Evolutionary conservation across 2,113 vertebrate species (phyloP).

Genomic region (Isichthys henryi): DNA sequence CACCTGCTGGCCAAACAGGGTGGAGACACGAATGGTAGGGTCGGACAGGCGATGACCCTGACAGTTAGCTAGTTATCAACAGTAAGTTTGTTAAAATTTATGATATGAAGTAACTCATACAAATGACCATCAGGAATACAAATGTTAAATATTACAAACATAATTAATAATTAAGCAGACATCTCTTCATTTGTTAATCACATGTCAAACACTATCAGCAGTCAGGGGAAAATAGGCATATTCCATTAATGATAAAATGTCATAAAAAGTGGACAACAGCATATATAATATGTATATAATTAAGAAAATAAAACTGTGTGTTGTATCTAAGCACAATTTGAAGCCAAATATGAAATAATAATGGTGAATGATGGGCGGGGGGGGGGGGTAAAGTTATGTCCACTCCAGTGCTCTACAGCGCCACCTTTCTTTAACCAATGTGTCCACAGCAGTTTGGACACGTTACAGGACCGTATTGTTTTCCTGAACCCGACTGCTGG

Average conservation of each 20-base stretch:
- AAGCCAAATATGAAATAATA: background rate
- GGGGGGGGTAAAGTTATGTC: too few species aligned
- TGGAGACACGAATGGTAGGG: too few species aligned
- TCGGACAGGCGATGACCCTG: too few species aligned
- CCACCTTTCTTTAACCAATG: background rate
- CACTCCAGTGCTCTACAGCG: background rate
- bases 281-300: too few species aligned
- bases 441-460: background rate
- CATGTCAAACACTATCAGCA: background rate
- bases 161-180: background rate
- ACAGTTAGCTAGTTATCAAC: background rate
- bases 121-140: background rate
- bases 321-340: background rate
- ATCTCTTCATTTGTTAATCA: background rate
- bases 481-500: background rate
- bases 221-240: background rate
- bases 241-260: background rate
- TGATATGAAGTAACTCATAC: background rate
- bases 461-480: background rate
- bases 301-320: background rate
- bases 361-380: background rate
- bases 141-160: background rate
- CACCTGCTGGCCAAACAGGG: too few species aligned
- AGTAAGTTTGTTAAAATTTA: background rate
- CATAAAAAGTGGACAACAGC: background rate